Evolutionary conservation across 2,797 vertebrate species (phyloP), one percentile per base, ranked within the genome.

Genomic region (Syngnathus rostellatus): DNA sequence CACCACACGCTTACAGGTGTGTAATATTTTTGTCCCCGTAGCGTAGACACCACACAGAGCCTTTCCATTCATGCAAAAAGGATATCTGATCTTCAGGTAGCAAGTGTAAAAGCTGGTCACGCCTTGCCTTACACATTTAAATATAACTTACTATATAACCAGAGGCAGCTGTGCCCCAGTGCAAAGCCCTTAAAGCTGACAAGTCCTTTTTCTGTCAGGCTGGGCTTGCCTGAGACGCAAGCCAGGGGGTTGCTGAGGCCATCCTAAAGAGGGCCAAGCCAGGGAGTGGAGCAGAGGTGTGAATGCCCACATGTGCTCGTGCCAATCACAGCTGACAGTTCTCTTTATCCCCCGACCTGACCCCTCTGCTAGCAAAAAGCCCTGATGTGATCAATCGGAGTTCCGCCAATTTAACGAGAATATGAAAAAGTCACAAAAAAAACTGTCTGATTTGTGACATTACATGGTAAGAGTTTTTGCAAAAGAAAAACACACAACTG

Each of bases 251-350:
- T 75, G 76, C 62, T 67, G 68, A 73, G 71, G 77, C 82, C 81
- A 78, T 82, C 77, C 68, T 76, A 82, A 81, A 81, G 76, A 73
- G 72, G 76, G 75, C 74, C 80, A 74, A 72, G 77, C 66, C 68
- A 65, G 71, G 73, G 77, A 67, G 69, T 77, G 76, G 68, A 75
- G 77, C 70, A 81, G 82, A 88, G 82, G 84, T 85, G 86, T 83
- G 80, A 87, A 87, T 82, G 91, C 77, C 83, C 81, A 88, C 94
- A 97, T 88, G 81, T 94, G 93, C 86, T 89, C 73, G 79, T 92
- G 92, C 92, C 94, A 93, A 90, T 96, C 95, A 95, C 84, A 73
- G 68, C 87, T 89, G 64, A 68, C 14, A 23, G 68, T 67, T 73
- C 65, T 67, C 71, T 87, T 90, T 87, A 85, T 74, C 84, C 79